Percentiles rank a stretch among this genome's conserved stretches.
Conservation (phyloP, 2,888 invertebrate species). For the Schrankia costaestrigalis region DNA sequence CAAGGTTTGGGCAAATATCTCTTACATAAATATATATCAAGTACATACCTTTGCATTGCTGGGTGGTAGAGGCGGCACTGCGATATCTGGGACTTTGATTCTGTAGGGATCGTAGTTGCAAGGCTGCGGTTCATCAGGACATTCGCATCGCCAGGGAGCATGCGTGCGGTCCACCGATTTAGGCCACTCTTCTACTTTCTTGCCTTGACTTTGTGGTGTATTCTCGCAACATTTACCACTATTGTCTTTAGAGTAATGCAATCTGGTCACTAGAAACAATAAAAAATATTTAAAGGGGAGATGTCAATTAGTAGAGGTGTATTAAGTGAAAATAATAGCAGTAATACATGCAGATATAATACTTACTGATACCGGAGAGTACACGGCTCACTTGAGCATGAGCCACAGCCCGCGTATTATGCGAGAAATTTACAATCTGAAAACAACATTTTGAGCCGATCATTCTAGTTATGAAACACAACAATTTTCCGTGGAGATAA, state of each 20-base stretch:
- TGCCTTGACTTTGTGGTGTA: constrained; percentile 48
- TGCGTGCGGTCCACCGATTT: constrained; percentile 39
- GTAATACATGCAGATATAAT: neutral
- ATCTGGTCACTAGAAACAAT: constrained; percentile 37
- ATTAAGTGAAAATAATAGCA: no score
- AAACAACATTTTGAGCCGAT: constrained; percentile 41
- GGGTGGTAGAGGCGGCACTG: constrained; percentile 61
- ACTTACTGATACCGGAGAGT: constrained; percentile 35
- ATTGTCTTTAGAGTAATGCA: constrained; percentile 47
- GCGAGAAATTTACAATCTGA: constrained; percentile 37
- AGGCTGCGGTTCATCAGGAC: constrained; percentile 55
- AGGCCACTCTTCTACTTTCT: constrained; percentile 59
- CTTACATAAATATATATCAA: neutral
- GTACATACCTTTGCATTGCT: constrained; percentile 62
- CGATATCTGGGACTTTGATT: constrained; percentile 63
- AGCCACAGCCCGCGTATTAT: constrained; percentile 30
- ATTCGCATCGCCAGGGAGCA: constrained; percentile 52
- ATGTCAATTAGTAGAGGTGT: no score
- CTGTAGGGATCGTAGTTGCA: constrained; percentile 67
- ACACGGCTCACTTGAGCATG: constrained; percentile 31
- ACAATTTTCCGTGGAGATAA: constrained; percentile 11
- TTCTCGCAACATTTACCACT: constrained; percentile 46
- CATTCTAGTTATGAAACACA: constrained; percentile 38
- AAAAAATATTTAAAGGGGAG: no score
- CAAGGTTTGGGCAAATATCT: constrained; percentile 17